These are phyloP conservation scores for Metalampra italica DNA, from an alignment of 2,888 invertebrate genomes.

Conservation along the genomic window DNA sequence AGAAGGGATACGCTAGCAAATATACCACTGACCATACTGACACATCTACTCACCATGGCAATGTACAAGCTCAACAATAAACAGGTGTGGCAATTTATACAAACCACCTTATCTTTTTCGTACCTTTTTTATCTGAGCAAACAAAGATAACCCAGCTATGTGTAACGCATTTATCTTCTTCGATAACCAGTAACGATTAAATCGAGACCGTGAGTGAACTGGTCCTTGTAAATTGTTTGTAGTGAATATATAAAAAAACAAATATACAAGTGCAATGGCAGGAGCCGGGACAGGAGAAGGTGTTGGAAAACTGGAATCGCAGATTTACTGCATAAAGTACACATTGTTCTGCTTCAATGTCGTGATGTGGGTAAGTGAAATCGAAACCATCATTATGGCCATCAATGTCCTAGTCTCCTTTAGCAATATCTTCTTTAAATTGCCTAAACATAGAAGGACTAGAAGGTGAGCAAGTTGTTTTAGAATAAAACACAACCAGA, in stretches of 20 bases:
- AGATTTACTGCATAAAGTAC: constrained; percentile 89
- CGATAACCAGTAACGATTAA: constrained; percentile 60
- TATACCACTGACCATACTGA: not conserved
- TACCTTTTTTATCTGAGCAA: constrained; percentile 62
- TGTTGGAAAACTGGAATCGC: constrained; percentile 82
- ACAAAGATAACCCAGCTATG: constrained; percentile 69
- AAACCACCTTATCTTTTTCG: constrained; percentile 47
- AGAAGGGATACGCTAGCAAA: too few species aligned
- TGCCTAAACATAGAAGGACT: constrained; percentile 11
- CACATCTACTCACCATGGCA: not conserved
- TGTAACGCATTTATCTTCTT: constrained; percentile 40
- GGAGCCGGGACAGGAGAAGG: constrained; percentile 74
- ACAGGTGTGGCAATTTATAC: constrained; percentile 68
- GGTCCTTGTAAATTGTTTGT: constrained; percentile 14
- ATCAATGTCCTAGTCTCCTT: constrained; percentile 19
- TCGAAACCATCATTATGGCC: constrained; percentile 16
- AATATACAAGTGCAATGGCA: constrained; percentile 67
- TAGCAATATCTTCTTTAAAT: constrained; percentile 24
- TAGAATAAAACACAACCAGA: not conserved
- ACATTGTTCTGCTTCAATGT: constrained; percentile 89
- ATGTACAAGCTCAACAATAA: constrained; percentile 12
- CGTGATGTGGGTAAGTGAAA: constrained; percentile 85
- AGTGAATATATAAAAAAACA: constrained; percentile 31
- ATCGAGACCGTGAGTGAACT: constrained; percentile 45
- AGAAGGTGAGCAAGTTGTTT: constrained; percentile 2